Evolutionary conservation across 2,888 invertebrate genomes (phyloP).

Genomic region (Tortrix viridana): DNA sequence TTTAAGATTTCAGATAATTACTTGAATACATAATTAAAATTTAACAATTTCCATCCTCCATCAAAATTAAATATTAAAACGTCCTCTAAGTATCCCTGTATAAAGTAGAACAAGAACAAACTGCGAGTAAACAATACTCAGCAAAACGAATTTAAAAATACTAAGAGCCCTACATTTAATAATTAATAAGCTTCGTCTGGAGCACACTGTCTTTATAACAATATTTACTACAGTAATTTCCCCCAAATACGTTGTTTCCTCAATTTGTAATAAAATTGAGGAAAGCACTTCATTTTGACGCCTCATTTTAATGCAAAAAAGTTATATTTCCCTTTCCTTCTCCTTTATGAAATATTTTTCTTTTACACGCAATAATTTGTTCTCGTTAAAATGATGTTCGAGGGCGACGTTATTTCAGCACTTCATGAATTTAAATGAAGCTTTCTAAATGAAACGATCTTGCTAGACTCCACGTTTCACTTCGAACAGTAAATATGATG

Average conservation of each 20-base stretch:
- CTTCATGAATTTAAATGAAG: constrained; percentile 8
- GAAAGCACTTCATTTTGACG: constrained; percentile 7
- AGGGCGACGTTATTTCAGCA: constrained; percentile 16
- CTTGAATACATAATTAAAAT: too few species aligned
- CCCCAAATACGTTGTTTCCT: constrained; percentile 28
- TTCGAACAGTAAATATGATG: too few species aligned
- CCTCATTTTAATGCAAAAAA: constrained; percentile 9
- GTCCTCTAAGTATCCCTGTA: too few species aligned
- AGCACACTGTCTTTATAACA: constrained; percentile 16
- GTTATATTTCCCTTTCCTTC: constrained; percentile 4
- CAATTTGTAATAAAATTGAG: constrained; percentile 29
- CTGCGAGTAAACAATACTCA: too few species aligned
- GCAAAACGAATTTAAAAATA: not conserved
- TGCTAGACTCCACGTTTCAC: too few species aligned
- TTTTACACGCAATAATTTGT: constrained; percentile 25
- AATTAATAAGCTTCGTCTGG: constrained; percentile 6
- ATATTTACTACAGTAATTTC: constrained; percentile 31
- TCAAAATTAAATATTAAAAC: too few species aligned
- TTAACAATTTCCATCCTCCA: too few species aligned
- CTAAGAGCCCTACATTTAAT: not conserved
- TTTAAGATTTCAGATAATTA: too few species aligned
- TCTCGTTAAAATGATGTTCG: constrained; percentile 18
- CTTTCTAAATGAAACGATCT: not conserved
- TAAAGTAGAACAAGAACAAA: too few species aligned
- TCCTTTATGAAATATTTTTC: constrained; percentile 9